phyloP scores from a whole-genome alignment of 2,888 invertebrate genomes.

The Tolmerus cingulatus region DNA sequence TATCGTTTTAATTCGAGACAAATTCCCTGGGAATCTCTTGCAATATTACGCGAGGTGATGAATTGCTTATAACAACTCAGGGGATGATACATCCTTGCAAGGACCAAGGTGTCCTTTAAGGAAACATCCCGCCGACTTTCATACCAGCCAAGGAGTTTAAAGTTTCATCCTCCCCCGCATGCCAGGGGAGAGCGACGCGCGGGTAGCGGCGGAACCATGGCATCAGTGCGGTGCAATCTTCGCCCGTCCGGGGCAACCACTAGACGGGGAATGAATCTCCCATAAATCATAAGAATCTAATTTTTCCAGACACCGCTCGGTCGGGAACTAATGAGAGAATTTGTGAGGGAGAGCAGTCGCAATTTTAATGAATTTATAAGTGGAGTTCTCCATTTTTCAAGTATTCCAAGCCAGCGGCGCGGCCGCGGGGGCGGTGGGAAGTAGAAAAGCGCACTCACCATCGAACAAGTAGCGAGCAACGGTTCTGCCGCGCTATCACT shows the following conservation, averaged over 20 bases:
- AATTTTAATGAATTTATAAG: conserved; percentile 21
- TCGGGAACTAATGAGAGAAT: conserved; percentile 11
- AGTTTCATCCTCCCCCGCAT: background rate
- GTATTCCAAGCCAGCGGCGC: background rate
- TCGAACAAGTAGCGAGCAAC: background rate
- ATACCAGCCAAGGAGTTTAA: background rate
- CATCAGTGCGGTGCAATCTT: background rate
- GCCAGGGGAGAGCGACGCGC: background rate
- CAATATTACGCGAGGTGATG: background rate
- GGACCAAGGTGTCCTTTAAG: background rate
- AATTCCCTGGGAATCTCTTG: background rate
- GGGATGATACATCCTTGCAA: background rate
- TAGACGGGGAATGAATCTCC: background rate
- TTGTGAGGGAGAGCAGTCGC: background rate
- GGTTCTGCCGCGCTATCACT: background rate
- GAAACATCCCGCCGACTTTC: background rate
- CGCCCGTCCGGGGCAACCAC: background rate
- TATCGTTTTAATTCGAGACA: background rate
- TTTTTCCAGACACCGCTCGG: conserved; percentile 9
- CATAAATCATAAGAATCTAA: conserved; percentile 16
- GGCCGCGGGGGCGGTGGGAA: background rate
- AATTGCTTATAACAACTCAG: background rate
- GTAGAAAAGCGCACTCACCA: background rate
- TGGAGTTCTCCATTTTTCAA: background rate
- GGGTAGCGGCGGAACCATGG: background rate